Base-by-base conservation (phyloP, 1,140 invertebrate genomes). In the Zaprionus ornatus region DNA sequence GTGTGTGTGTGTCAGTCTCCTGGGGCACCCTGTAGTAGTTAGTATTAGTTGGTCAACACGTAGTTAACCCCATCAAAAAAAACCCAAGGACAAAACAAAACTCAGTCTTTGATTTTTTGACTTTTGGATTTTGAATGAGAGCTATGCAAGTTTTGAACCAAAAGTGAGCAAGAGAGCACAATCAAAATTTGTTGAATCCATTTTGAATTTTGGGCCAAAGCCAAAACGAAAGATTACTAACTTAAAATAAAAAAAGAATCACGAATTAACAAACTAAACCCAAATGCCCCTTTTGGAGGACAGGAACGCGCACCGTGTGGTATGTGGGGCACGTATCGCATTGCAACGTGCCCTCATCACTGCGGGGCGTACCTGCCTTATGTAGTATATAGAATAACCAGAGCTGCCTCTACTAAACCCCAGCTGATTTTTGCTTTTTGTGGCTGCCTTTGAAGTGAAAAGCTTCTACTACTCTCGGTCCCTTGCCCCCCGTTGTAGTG, bases 401-500 rank as follows among this genome's bases (percentile, higher is more conserved):
- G 29, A 9, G 77, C 84, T 17, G 78, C 74, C 57, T 80, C 21
- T 81, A 90, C 75, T 88, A 81, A 70, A 52, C 61, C 71, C 54
- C 65, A 74, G 48, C 32, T 79, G 55, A 77, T 87, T 87, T 83
- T 87, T 83, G 80, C 83, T 87, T 87, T 87, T 87, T 80, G 80
- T 77, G 72, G 84, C 82, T 85, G 86, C 59, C 59, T 74, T 74
- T 65, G 25, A 21, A 42, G 40, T 9, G 21, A 42, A 27, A n/a
- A 50, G 65, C 68, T 73, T 77, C 48, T 48, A 37, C 52, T 56
- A 63, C 40, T 40, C 65, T 56, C 37, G 37, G 10, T 5, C 4
- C 15, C 15, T 13, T 40, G 13, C 4, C 37, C 13, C 13, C 15
- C 0, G 13, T n/a, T n/a, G n/a, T 40, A 15, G 12, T 40, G 29